Conservation (phyloP, 2,797 vertebrate species). For the Urocyon cinereoargenteus region DNA sequence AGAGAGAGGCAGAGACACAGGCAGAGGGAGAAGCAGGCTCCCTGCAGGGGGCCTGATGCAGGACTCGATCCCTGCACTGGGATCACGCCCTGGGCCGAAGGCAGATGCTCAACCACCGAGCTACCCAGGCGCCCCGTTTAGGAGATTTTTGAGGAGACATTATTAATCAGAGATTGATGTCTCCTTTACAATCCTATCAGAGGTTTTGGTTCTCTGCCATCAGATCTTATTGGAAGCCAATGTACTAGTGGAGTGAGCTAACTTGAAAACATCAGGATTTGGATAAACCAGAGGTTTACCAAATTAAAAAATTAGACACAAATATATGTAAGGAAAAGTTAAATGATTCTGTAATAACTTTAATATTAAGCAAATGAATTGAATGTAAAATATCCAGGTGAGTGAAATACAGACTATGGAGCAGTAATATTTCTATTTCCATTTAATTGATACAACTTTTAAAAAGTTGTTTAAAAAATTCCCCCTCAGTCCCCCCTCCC, state of each 20-base stretch:
- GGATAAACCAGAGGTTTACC: not conserved
- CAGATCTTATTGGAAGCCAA: not conserved
- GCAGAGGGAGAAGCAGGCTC: no score
- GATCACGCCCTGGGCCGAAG: no score
- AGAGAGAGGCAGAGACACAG: no score
- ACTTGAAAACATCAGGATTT: not conserved
- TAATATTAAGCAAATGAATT: not conserved
- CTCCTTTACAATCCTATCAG: not conserved
- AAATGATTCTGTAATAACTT: not conserved
- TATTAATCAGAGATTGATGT: not conserved
- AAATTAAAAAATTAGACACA: not conserved
- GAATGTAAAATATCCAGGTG: not conserved
- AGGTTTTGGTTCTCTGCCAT: not conserved
- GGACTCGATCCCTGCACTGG: no score
- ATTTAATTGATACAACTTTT: not conserved
- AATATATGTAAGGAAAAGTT: not conserved
- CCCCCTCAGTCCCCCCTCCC: accelerated
- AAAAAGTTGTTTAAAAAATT: not conserved
- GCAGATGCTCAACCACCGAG: no score
- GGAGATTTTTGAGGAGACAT: not conserved
- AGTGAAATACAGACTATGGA: not conserved
- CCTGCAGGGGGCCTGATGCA: no score
- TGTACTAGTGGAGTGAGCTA: not conserved
- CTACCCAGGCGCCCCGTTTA: not conserved
- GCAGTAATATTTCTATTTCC: not conserved